phyloP scores from a whole-genome alignment of 2,888 invertebrate genomes.

The Pristionchus fissidentatus region DNA sequence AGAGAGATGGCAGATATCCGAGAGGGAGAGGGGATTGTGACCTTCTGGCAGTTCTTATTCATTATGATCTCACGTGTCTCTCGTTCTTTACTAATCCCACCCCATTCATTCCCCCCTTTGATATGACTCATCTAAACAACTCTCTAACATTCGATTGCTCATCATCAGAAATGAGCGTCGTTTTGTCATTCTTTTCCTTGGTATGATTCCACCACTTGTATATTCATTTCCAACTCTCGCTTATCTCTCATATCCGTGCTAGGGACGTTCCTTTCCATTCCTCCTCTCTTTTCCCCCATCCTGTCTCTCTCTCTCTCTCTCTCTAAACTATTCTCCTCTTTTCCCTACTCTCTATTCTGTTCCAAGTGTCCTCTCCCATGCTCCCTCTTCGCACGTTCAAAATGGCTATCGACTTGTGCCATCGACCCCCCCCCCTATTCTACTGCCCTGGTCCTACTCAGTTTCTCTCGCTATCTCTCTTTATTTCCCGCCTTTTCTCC shows the following conservation, averaged over 20 bases:
- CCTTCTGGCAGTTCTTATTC: constrained; percentile 20
- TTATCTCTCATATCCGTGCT: too few species aligned
- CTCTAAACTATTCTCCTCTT: not conserved
- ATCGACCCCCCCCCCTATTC: not conserved
- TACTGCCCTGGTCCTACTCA: not conserved
- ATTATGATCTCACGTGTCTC: constrained; percentile 25
- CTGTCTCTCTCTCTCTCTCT: not conserved
- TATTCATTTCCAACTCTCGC: too few species aligned
- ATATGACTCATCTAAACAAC: constrained; percentile 34
- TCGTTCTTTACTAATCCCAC: not conserved
- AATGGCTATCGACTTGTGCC: constrained; percentile 8
- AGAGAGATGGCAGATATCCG: too few species aligned
- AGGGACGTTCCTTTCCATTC: not conserved
- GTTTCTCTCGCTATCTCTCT: not conserved
- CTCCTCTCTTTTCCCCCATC: not conserved
- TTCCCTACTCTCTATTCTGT: too few species aligned
- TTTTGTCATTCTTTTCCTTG: not conserved
- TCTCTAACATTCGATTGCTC: too few species aligned
- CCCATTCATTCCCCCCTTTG: not conserved
- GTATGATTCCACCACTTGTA: too few species aligned
- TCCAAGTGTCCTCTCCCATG: not conserved
- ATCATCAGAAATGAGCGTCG: too few species aligned
- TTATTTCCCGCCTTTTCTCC: not conserved
- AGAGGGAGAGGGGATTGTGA: constrained; percentile 16
- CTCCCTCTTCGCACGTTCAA: not conserved